These are phyloP conservation scores for Mormyrops attenuatus DNA, from an alignment of 2,797 vertebrate species.

Conservation along the genomic window DNA sequence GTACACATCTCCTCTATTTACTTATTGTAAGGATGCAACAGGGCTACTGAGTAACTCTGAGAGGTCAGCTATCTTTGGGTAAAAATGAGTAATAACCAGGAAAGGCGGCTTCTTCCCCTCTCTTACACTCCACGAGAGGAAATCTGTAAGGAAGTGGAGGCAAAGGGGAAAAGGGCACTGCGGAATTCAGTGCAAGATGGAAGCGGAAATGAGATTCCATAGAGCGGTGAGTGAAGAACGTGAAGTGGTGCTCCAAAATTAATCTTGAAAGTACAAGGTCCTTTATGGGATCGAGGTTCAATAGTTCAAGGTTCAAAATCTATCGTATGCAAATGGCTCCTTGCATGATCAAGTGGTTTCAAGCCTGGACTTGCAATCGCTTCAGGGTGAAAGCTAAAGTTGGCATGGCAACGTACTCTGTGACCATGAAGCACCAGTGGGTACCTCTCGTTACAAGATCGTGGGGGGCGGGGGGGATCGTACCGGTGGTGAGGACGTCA, in stretches of 20 bases:
- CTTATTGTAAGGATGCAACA: constrained; percentile 11
- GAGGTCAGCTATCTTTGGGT: constrained; percentile 31
- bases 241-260: neutral
- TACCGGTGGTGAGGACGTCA: no score
- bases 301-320: neutral
- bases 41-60: constrained; percentile 20
- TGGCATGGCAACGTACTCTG: neutral
- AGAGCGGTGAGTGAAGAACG: neutral
- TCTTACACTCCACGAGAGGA: neutral
- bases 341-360: neutral
- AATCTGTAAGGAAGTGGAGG: constrained; percentile 1
- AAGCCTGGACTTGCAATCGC: neutral
- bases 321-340: neutral
- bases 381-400: neutral
- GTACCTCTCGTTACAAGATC: neutral
- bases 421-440: neutral
- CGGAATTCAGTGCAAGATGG: neutral
- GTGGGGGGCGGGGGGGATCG: neutral
- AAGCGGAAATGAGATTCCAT: neutral
- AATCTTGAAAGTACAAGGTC: neutral
- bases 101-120: constrained; percentile 58
- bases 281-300: neutral
- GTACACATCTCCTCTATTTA: constrained; percentile 23
- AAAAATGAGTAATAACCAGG: constrained; percentile 42
- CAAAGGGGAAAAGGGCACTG: neutral